Base-by-base conservation (phyloP, 1,140 invertebrate species). In the Drosophila elegans region DNA sequence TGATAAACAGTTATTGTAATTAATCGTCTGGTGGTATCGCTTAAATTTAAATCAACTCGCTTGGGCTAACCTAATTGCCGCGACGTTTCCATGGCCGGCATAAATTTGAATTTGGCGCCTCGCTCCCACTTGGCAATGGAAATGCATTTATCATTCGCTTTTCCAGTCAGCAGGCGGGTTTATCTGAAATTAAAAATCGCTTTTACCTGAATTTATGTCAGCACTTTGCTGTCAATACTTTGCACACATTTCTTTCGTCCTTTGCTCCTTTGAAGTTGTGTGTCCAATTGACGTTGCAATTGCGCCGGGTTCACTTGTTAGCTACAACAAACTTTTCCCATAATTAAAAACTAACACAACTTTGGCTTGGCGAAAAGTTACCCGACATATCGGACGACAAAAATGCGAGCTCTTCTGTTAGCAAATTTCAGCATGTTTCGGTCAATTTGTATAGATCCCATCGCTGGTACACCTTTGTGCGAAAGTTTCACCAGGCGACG, bases 111-210 rank as follows among this genome's bases (percentile, higher is more conserved):
- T 64, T 32, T 64, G 63, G 45, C 61, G 45, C 45, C 64, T 34
- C 6, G 11, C 27, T n/a, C 42, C 49, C 61, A 56, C 56, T 53
- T 73, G 32, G 29, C 36, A 78, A 51, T 73, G 54, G 41, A 45
- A 78, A 72, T 76, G 80, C 76, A 84, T 84, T 84, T 84, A 76
- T 84, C 80, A 84, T 77, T 78, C 48, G 49, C 16, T 25, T 12
- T 52, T 53, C 39, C 52, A 61, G 80, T 88, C 72, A 83, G 88
- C 64, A 71, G 66, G 42, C 52, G 49, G 56, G 51, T 69, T 88
- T 88, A 88, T 88, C 83, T 88, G 76, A 88, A 88, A 88, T 88
- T 88, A 83, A 83, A 88, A 88, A 88, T 88, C 83, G 84, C 72
- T 71, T 69, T 59, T 44, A 53, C 64, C 79, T 86, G 75, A 80